These are phyloP conservation scores for Pachypanchax playfairii DNA, from an alignment of 2,113 vertebrate genomes.

Conservation along the genomic window DNA sequence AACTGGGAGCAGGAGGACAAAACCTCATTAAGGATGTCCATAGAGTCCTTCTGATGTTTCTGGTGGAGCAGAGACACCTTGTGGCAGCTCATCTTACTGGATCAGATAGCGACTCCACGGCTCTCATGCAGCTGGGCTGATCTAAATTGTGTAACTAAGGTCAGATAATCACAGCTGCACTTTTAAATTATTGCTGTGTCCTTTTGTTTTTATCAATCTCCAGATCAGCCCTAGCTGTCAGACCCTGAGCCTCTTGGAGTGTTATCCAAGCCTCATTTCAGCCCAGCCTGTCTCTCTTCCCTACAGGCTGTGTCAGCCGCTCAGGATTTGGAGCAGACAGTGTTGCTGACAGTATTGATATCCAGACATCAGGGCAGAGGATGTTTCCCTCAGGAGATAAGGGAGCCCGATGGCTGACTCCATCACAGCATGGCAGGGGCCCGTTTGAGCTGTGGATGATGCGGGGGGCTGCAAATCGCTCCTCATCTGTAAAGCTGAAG, in stretches of 20 bases:
- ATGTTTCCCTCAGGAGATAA: slow-evolving; percentile 51
- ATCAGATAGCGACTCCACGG: too few relatives aligned
- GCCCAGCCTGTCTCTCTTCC: slow-evolving; percentile 30
- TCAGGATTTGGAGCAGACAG: slow-evolving; percentile 50
- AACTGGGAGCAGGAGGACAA: slow-evolving; percentile 1
- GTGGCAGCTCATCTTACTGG: slow-evolving; percentile 41
- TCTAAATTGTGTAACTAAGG: slow-evolving; percentile 25
- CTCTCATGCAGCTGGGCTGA: not conserved
- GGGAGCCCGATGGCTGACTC: slow-evolving; percentile 51
- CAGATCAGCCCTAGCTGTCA: slow-evolving; percentile 23
- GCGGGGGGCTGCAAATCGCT: slow-evolving; percentile 29
- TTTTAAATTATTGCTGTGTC: not conserved
- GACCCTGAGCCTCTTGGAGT: slow-evolving; percentile 12
- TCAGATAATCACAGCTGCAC: slow-evolving; percentile 15
- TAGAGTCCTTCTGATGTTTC: slow-evolving; percentile 30
- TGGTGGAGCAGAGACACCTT: slow-evolving; percentile 66
- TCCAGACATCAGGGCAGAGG: slow-evolving; percentile 48
- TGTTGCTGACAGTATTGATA: slow-evolving; percentile 40
- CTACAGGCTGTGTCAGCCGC: slow-evolving; percentile 29
- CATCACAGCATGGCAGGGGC: slow-evolving; percentile 30
- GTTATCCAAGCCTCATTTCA: slow-evolving; percentile 51
- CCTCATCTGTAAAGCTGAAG: slow-evolving; percentile 43
- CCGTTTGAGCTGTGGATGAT: slow-evolving; percentile 24
- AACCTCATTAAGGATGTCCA: slow-evolving; percentile 6
- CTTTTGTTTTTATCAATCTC: slow-evolving; percentile 15